Base-by-base conservation (phyloP, 2,113 vertebrate species). In the Edolisoma coerulescens region DNA sequence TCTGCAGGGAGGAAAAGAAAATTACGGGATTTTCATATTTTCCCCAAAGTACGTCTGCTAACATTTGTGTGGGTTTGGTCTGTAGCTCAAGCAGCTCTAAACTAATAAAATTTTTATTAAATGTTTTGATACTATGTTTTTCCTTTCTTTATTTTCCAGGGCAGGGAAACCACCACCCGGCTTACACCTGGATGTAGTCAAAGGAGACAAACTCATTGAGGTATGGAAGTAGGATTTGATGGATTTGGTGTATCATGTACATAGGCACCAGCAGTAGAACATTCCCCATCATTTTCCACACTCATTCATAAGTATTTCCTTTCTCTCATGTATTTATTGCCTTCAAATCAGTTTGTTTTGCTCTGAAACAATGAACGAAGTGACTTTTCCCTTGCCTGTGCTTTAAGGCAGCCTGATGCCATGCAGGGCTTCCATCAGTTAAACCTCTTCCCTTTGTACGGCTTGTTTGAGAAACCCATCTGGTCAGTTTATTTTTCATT, bases 181-280 rank as follows among this genome's bases (percentile, higher is more conserved):
- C 83, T 98, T 99, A 80, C 99, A 99, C 97, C 95, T 99, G 97
- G 99, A 99, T 95, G 99, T 99, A 81, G 99, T 99, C 96, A 99
- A 99, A 97, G 99, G 99, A 97, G 99, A 99, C 97, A 99, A 99
- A 95, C 98, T 99, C 75, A 98, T 99, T 96, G 99, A 99, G 99
- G 99, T 99, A 98, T 97, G 97, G 82, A 76, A 94, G 85, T 27
- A 50, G 69, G n/a, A 50, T 52, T 41, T 83, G 26, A 3, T 84
- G 41, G 45, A 5, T 74, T 79, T 64, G 33, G 4, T 85, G 24
- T 73, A 22, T 60, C 6, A 0, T 67, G 26, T 16, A 15, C 24
- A 9, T 13, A 59, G 32, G 23, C 68, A 71, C 27, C 45, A 56
- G 57, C 70, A 89, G 20, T 12, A 92, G 59, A 87, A 83, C 24